Conservation (phyloP, 2,888 invertebrate species). For the Cantharis lateralis region DNA sequence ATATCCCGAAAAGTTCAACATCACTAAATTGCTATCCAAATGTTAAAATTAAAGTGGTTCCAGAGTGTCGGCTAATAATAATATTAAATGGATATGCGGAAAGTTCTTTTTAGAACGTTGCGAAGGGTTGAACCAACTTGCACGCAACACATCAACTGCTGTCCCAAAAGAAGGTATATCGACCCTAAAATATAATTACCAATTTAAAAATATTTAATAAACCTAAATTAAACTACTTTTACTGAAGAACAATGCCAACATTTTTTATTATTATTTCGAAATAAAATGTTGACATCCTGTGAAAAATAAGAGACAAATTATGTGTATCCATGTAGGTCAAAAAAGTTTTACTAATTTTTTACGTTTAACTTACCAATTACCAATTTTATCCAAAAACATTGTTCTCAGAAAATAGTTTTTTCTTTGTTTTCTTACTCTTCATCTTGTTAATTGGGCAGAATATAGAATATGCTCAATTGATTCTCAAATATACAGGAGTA, state of each 20-base stretch:
- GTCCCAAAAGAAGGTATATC: background rate
- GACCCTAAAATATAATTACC: background rate
- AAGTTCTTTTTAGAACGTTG: slow-evolving; percentile 25
- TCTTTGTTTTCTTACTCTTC: background rate
- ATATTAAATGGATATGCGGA: slow-evolving; percentile 39
- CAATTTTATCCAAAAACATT: background rate
- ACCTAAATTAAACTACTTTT: slow-evolving; percentile 1
- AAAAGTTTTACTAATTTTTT: background rate
- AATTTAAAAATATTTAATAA: slow-evolving; percentile 1
- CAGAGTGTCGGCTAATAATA: slow-evolving; percentile 35
- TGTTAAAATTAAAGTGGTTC: slow-evolving; percentile 36
- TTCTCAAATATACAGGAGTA: no score
- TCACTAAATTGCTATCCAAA: slow-evolving; percentile 36
- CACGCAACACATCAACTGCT: slow-evolving; percentile 24
- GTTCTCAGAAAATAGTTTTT: background rate
- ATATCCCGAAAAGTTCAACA: slow-evolving; percentile 25
- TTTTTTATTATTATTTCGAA: background rate
- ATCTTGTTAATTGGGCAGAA: background rate
- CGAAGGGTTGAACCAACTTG: slow-evolving; percentile 17
- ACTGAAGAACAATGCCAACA: background rate
- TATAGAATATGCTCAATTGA: no score
- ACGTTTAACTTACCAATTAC: background rate
- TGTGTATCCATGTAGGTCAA: background rate
- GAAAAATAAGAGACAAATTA: background rate
- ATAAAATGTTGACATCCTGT: background rate